Base-by-base conservation (phyloP, 2,113 vertebrate species). In the Propithecus coquereli region DNA sequence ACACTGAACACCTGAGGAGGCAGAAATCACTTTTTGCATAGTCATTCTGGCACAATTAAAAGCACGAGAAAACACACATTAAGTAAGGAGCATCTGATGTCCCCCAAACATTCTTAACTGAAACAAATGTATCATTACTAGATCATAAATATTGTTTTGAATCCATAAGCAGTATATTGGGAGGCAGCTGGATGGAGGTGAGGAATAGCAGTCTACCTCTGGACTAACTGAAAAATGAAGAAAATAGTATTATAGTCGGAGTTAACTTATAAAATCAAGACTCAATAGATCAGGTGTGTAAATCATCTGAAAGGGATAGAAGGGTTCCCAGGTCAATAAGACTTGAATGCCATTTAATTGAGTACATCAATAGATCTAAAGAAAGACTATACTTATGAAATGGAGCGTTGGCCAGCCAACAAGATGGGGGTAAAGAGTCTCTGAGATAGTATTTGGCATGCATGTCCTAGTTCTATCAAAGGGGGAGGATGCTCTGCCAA, bases 21-120 rank as follows among this genome's bases (percentile, higher is more conserved):
- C 80, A 70, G 17, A 52, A 74, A 59, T 79, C 77, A 68, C 63
- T 71, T 79, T 92, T 87, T 79, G 66, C 40, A 79, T 1, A 65
- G 87, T 70, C 37, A 71, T 94, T 74, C 45, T 80, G 59, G 81
- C 43, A 93, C 71, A 90, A 79, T 73, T 87, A 79, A 77, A 73
- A 85, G 9, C 2, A 43, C 34, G 18, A 59, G 50, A 81, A 95
- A 79, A 10, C 9, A 87, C 43, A 45, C 27, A 17, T 59, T 96
- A 57, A 66, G 23, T 74, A 86, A 87, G 43, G 18, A 89, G 27
- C 6, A 70, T 20, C 9, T 84, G 63, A 76, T 85, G 52, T 11
- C 16, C 32, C 45, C 59, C 37, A 91, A 85, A 65, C 34, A 83
- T 80, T 96, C 32, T 83, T 57, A 90, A 87, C 76, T 76, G 68